These are phyloP conservation scores for Chanos chanos DNA, from an alignment of 2,797 vertebrate species.

Conservation along the genomic window DNA sequence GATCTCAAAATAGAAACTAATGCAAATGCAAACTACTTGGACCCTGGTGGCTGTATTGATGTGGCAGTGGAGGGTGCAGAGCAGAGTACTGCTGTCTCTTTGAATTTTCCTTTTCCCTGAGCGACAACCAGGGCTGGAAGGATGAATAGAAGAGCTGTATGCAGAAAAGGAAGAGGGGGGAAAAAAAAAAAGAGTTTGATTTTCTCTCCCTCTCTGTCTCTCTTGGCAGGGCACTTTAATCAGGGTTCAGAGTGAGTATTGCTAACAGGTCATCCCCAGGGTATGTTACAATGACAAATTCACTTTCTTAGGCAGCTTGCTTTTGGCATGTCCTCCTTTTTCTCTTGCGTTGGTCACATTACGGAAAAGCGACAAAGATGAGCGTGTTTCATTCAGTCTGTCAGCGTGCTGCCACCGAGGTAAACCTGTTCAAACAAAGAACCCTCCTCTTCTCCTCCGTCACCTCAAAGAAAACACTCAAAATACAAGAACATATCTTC, in stretches of 20 bases:
- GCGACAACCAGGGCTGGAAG: slow-evolving; percentile 1
- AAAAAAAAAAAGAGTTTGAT: neutral
- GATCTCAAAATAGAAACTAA: slow-evolving; percentile 11
- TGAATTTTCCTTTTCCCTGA: neutral
- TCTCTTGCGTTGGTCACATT: too few relatives aligned
- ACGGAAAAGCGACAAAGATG: too few relatives aligned
- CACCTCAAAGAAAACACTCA: too few relatives aligned
- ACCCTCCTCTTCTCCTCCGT: too few relatives aligned
- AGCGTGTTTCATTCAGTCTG: too few relatives aligned
- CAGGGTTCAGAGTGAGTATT: slow-evolving; percentile 57
- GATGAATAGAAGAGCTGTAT: neutral
- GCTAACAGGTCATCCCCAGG: slow-evolving; percentile 57
- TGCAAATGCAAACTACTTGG: slow-evolving; percentile 13
- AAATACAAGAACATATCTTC: too few relatives aligned
- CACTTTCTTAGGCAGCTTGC: slow-evolving; percentile 49
- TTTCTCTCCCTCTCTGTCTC: slow-evolving; percentile 27
- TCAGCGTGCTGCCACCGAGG: too few relatives aligned
- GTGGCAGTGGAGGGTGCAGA: slow-evolving; percentile 4
- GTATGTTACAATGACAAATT: slow-evolving; percentile 50
- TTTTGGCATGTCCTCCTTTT: too few relatives aligned
- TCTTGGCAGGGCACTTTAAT: slow-evolving; percentile 50
- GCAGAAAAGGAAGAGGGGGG: neutral
- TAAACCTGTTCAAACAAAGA: too few relatives aligned
- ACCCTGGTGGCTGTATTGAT: neutral
- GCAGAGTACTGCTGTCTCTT: neutral